Evolutionary conservation across 2,797 vertebrate species (phyloP).

Genomic region (Rousettus madagascariensis): DNA sequence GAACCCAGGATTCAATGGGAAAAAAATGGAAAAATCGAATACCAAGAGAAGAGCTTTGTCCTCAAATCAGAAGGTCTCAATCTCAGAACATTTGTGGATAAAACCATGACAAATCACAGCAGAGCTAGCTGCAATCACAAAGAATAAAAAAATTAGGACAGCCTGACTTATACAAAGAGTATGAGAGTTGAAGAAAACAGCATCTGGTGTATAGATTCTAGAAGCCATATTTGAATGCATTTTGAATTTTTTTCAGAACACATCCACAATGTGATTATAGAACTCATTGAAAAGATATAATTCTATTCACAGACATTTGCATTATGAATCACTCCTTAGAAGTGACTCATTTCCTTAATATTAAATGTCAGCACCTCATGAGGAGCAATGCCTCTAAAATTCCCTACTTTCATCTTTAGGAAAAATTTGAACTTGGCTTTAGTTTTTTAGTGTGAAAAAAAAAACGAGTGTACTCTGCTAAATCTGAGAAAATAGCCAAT

Average conservation of each 20-base stretch:
- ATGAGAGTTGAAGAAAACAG: background rate
- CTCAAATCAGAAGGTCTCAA: slow-evolving; percentile 18
- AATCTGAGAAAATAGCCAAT: slow-evolving; percentile 22
- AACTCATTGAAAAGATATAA: slow-evolving; percentile 32
- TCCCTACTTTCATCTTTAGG: slow-evolving; percentile 27
- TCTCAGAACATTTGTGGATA: background rate
- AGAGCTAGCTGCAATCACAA: background rate
- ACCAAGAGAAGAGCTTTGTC: background rate
- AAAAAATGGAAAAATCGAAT: slow-evolving; percentile 12
- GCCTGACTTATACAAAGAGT: background rate
- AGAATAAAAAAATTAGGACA: background rate
- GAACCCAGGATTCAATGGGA: background rate
- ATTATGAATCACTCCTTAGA: slow-evolving; percentile 55
- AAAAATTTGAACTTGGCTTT: slow-evolving; percentile 47
- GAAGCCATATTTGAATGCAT: slow-evolving; percentile 14
- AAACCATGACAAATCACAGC: slow-evolving; percentile 24
- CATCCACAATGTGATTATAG: slow-evolving; percentile 36
- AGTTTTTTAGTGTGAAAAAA: slow-evolving; percentile 34
- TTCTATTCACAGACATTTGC: slow-evolving; percentile 40
- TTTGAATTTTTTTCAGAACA: slow-evolving; percentile 32
- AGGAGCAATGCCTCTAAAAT: slow-evolving; percentile 47
- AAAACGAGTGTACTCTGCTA: background rate
- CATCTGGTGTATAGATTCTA: slow-evolving; percentile 24
- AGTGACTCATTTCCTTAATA: slow-evolving; percentile 54
- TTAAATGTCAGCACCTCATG: slow-evolving; percentile 18